A percentile compares a stretch with the other conserved stretches of the same genome.
These are phyloP conservation scores for Neosalanx taihuensis DNA, from an alignment of 2,797 vertebrate genomes.

Conservation along the genomic window DNA sequence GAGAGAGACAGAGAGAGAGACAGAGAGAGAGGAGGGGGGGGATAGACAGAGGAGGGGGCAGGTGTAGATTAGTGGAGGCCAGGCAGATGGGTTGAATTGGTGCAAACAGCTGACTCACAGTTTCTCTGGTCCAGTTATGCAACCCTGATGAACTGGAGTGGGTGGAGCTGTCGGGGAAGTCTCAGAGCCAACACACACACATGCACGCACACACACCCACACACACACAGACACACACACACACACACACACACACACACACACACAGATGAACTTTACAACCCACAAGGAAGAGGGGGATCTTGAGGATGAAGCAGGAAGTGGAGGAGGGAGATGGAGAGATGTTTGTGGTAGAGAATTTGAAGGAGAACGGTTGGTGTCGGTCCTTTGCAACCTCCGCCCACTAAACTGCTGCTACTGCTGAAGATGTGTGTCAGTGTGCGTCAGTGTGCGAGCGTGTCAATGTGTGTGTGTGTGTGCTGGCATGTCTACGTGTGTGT, in stretches of 20 bases:
- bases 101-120: constrained; percentile 46
- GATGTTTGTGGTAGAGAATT: neutral
- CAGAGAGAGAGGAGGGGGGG: neutral
- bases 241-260: neutral
- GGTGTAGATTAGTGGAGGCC: constrained; percentile 30
- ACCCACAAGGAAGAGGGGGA: neutral
- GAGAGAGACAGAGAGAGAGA: constrained; percentile 1
- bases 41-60: neutral
- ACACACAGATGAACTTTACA: constrained; percentile 27
- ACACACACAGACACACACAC: neutral
- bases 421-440: constrained; percentile 18
- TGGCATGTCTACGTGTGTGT: neutral
- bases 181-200: neutral
- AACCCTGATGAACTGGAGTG: constrained; percentile 40
- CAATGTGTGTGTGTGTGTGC: neutral
- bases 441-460: neutral
- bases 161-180: constrained; percentile 30
- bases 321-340: neutral
- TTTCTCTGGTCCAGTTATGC: constrained; percentile 32
- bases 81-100: constrained; percentile 44
- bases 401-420: neutral
- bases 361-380: neutral
- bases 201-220: constrained; percentile 10
- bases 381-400: neutral
- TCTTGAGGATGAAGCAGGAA: neutral